These are phyloP conservation scores for Octopus sinensis DNA, from an alignment of 1,140 invertebrate genomes.

Conservation along the genomic window DNA sequence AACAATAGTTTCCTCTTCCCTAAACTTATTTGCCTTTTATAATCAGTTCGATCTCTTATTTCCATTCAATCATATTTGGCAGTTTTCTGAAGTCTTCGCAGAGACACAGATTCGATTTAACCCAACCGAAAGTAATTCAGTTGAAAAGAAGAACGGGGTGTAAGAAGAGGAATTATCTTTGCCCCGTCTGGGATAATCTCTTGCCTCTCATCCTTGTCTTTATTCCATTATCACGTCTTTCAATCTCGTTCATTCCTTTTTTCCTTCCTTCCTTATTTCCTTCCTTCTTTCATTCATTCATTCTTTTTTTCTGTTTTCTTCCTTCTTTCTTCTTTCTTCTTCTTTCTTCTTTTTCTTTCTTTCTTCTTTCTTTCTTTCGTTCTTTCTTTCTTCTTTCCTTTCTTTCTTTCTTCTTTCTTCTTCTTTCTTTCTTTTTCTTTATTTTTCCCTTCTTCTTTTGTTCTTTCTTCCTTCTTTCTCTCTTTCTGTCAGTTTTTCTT, in stretches of 20 bases:
- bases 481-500: neutral
- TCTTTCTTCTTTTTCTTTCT: neutral
- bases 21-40: too few species aligned
- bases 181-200: too few species aligned
- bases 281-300: neutral
- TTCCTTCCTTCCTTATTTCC: neutral
- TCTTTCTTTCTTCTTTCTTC: neutral
- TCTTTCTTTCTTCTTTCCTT: neutral
- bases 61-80: too few species aligned
- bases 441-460: neutral
- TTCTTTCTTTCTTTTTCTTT: neutral
- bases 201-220: neutral
- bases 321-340: neutral
- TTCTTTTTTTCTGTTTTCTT: neutral
- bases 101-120: too few species aligned
- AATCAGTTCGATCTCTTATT: too few species aligned
- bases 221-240: neutral
- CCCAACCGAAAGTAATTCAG: too few species aligned
- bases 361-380: neutral
- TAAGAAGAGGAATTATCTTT: too few species aligned
- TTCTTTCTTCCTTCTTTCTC: neutral
- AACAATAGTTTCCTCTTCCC: too few species aligned
- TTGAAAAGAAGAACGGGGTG: too few species aligned
- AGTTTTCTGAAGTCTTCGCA: too few species aligned
- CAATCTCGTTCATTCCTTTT: neutral